These are phyloP conservation scores for Zosterops japonicus DNA, from an alignment of 2,113 vertebrate genomes.

Conservation along the genomic window DNA sequence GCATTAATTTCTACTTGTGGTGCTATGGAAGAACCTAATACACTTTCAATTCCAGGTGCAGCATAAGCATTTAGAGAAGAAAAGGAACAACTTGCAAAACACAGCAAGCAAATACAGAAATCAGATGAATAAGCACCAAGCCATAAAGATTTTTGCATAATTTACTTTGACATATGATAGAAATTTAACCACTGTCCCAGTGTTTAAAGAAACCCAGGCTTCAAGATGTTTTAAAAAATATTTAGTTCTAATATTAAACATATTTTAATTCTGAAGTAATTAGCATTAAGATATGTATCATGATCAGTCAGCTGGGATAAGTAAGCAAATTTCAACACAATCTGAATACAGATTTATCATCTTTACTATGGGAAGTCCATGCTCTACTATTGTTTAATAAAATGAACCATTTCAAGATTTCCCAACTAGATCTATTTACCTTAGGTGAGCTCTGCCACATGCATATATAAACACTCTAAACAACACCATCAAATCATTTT, in stretches of 20 bases:
- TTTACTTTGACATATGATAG: neutral
- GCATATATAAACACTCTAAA: neutral
- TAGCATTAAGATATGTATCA: neutral
- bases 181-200: neutral
- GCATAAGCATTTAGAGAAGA: neutral
- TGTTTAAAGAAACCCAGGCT: neutral
- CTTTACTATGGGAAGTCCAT: neutral
- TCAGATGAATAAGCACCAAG: neutral
- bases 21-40: neutral
- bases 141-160: neutral
- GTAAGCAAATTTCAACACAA: neutral
- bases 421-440: neutral
- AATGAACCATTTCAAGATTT: neutral
- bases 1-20: neutral
- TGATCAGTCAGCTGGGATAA: neutral
- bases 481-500: neutral
- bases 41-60: neutral
- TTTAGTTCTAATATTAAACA: neutral
- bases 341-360: neutral
- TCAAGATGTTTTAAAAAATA: neutral
- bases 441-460: neutral
- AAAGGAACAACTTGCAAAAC: neutral
- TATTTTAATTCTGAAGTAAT: neutral
- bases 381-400: neutral
- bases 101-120: neutral